Conservation (phyloP, 1,140 invertebrate genomes). For the honey bee (Apis mellifera) region Amel_HAv3.1 CM009940.2:8167501-8168000, state of each 20-base stretch:
- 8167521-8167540: too few species aligned
- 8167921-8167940: too few species aligned
- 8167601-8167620: neutral
- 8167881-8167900: neutral
- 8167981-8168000: constrained; percentile 31
- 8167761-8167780: neutral
- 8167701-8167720: constrained; percentile 2
- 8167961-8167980: neutral
- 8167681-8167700: neutral
- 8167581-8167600: neutral
- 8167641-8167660: neutral
- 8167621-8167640: neutral
- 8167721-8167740: constrained; percentile 73
- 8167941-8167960: too few species aligned
- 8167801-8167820: neutral
- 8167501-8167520: neutral
- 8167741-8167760: constrained; percentile 79
- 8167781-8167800: constrained; percentile 37
- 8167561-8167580: neutral
- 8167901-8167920: neutral
- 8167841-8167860: neutral
- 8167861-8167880: neutral
- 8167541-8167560: neutral
- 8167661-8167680: neutral
- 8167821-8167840: neutral